Base-by-base conservation (phyloP, 2,888 invertebrate species). In the Teinopalpus imperialis region DNA sequence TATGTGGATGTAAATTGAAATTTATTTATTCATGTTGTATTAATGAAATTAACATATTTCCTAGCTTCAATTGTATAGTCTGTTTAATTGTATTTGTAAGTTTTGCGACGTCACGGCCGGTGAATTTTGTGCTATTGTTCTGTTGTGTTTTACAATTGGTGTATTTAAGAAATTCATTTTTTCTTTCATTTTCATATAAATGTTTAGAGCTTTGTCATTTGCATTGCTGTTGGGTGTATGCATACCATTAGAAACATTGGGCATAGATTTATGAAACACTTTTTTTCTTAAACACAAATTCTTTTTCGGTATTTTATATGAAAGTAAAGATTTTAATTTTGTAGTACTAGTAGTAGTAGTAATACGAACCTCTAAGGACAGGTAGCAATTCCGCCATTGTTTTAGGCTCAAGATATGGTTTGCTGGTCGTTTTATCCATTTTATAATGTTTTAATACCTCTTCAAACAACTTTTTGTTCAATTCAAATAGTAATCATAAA, bases 181-280 rank as follows among this genome's bases (percentile, higher is more conserved):
- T 49, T 78, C 70, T 31, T 85, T 88, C 71, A 83, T 78, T 49
- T 81, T 61, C 76, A 85, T 69, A 20, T 88, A 87, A 67, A 86
- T 74, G 48, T 62, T 69, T 3, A 77, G 51, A 6, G 83, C 86
- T 59, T 54, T 68, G 2, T 57, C 59, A 1, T 71, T 68, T 55
- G 61, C 61, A 7, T 69, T 61, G 53, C 71, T 79, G 1, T 53
- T 56, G 0, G 83, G 78, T 1, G 74, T 70, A 8, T 57, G 49
- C n/a, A 57, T 49, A 7, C 43, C 54, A 21, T 58, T 60, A 0
- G 71, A 52, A 6, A 75, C 58, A 61, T 77, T 78, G 6, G 82
- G 78, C 77, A 81, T 66, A 1, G 85, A 81, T 53, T 81, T 85
- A 45, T 62, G 20, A 29, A 53, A 46, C 2, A 79, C 67, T 24